These are phyloP conservation scores for Chionoecetes opilio DNA, from an alignment of 1,140 invertebrate species.

Conservation along the genomic window DNA sequence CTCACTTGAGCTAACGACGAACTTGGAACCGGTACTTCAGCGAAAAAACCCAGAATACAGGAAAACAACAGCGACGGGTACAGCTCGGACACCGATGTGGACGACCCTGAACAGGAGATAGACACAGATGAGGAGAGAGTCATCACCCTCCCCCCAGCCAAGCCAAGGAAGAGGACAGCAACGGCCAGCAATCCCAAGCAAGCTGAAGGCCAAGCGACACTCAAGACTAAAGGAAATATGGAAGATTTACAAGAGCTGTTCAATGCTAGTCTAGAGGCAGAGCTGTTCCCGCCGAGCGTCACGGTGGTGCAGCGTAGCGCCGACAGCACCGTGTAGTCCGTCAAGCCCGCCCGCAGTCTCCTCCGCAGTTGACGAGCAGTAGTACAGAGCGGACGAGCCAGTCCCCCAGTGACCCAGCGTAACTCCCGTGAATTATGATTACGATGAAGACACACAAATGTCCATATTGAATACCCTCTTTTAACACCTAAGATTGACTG, in stretches of 20 bases:
- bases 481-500: no score
- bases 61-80: constrained; percentile 36
- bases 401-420: not conserved
- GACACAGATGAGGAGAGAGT: constrained; percentile 33
- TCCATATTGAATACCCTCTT: not conserved
- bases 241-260: constrained; percentile 35
- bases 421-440: not conserved
- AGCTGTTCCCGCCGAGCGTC: not conserved
- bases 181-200: not conserved
- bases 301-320: not conserved
- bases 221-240: not conserved
- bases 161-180: not conserved
- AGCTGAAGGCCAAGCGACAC: no score
- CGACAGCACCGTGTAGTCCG: not conserved
- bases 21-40: no score
- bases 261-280: constrained; percentile 36
- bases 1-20: no score
- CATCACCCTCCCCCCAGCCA: not conserved
- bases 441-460: not conserved
- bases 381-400: not conserved
- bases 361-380: not conserved
- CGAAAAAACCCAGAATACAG: not conserved
- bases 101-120: constrained; percentile 36
- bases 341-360: not conserved
- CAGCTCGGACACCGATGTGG: constrained; percentile 63